phyloP scores from a whole-genome alignment of 2,888 invertebrate genomes.

The Anthophora plumipes region DNA sequence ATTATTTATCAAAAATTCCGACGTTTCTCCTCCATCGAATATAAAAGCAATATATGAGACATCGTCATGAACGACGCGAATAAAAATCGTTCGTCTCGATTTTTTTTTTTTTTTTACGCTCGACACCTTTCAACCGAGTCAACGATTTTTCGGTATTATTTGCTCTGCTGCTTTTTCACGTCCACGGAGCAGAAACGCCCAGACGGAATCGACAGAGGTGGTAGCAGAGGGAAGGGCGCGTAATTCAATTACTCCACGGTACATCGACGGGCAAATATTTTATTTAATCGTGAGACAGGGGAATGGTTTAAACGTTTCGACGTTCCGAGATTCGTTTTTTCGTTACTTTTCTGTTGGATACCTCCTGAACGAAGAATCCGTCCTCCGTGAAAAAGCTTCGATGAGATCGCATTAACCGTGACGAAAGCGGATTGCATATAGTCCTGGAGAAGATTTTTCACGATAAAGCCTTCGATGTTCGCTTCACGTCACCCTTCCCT shows the following conservation, averaged over 20 bases:
- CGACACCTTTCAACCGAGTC: slow-evolving; percentile 21
- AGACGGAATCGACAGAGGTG: background rate
- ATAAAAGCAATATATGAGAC: too few relatives aligned
- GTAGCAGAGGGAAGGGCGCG: background rate
- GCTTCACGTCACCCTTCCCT: slow-evolving; percentile 23
- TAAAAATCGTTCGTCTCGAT: slow-evolving; percentile 9
- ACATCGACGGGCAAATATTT: slow-evolving; percentile 46
- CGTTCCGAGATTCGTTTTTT: slow-evolving; percentile 21
- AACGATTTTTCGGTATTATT: slow-evolving; percentile 34
- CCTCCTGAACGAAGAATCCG: slow-evolving; percentile 27
- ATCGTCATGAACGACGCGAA: too few relatives aligned
- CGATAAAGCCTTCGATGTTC: slow-evolving; percentile 49
- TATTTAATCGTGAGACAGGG: slow-evolving; percentile 72
- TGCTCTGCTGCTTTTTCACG: slow-evolving; percentile 19
- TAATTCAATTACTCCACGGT: slow-evolving; percentile 39
- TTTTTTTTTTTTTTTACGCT: too few relatives aligned
- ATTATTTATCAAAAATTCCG: too few relatives aligned
- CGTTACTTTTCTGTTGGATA: slow-evolving; percentile 22
- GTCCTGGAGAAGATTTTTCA: slow-evolving; percentile 39
- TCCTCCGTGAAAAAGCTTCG: slow-evolving; percentile 41
- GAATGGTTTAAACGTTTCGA: slow-evolving; percentile 20
- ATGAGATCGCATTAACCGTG: slow-evolving; percentile 54
- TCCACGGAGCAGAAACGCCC: background rate
- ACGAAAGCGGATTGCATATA: slow-evolving; percentile 36
- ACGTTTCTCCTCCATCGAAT: too few relatives aligned